A percentile compares a stretch with the other conserved stretches of the same genome.
Evolutionary conservation across 2,888 invertebrate genomes (phyloP).

Genomic region (Sturmia bella): DNA sequence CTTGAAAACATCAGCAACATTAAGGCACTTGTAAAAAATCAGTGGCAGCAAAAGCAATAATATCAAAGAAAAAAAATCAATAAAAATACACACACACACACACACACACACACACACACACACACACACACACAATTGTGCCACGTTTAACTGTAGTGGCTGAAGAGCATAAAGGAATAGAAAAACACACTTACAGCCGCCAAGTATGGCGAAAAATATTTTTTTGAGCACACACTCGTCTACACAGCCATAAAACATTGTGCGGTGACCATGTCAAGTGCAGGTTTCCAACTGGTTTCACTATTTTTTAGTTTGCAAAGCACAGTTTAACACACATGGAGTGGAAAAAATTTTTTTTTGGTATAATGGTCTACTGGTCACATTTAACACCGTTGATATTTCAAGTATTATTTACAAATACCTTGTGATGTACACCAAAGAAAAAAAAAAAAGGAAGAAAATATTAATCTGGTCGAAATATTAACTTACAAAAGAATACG

Average conservation of each 20-base stretch:
- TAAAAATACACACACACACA: background rate
- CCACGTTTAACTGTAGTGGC: background rate
- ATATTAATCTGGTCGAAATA: background rate
- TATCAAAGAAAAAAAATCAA: background rate
- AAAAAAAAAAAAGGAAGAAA: no score
- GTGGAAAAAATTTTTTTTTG: slow-evolving; percentile 38
- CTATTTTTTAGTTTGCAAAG: slow-evolving; percentile 46
- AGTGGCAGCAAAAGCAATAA: slow-evolving; percentile 2
- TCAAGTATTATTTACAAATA: slow-evolving; percentile 28
- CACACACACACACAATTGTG: background rate
- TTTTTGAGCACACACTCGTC: background rate
- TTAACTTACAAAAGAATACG: background rate
- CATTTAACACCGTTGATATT: slow-evolving; percentile 52
- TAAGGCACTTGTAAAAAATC: slow-evolving; percentile 15
- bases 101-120: background rate
- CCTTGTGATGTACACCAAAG: slow-evolving; percentile 9
- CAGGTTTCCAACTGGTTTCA: slow-evolving; percentile 60
- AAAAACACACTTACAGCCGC: background rate
- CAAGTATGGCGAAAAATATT: background rate
- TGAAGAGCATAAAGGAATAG: background rate
- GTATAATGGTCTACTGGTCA: slow-evolving; percentile 50
- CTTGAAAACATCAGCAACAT: slow-evolving; percentile 38
- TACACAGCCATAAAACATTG: slow-evolving; percentile 28
- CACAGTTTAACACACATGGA: background rate
- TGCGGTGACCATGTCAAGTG: slow-evolving; percentile 64